Conservation (phyloP, 2,797 vertebrate genomes). For the Coranthus polyacanthus region DNA sequence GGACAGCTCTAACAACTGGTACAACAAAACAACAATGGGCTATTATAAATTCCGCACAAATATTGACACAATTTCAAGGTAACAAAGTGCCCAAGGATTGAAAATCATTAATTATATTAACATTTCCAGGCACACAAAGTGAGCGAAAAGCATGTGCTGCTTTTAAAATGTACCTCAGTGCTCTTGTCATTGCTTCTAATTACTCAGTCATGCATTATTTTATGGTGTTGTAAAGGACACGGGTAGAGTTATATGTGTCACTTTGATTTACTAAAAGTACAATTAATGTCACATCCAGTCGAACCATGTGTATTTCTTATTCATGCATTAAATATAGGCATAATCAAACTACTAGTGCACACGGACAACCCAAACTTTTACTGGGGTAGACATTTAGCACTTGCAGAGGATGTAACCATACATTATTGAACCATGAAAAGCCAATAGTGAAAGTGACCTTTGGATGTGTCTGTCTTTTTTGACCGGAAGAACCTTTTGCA, state of each 20-base stretch:
- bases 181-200: constrained; percentile 11
- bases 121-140: not conserved
- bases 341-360: not conserved
- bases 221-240: constrained; percentile 27
- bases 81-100: not conserved
- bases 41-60: not conserved
- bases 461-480: too few relatives aligned
- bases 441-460: not conserved
- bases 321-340: constrained; percentile 14
- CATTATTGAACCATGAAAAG: not conserved
- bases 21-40: not conserved
- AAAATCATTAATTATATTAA: not conserved
- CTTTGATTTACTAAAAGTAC: constrained; percentile 13
- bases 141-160: not conserved
- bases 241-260: constrained; percentile 8
- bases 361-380: not conserved
- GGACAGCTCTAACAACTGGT: not conserved
- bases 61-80: not conserved
- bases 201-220: constrained; percentile 14
- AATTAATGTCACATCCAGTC: not conserved
- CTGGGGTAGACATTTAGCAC: not conserved
- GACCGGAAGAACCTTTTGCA: too few relatives aligned
- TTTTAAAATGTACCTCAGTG: not conserved
- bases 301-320: not conserved
- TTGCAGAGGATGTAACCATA: not conserved